phyloP scores from a whole-genome alignment of 2,797 vertebrate genomes.

The Brotogeris chrysoptera region DNA sequence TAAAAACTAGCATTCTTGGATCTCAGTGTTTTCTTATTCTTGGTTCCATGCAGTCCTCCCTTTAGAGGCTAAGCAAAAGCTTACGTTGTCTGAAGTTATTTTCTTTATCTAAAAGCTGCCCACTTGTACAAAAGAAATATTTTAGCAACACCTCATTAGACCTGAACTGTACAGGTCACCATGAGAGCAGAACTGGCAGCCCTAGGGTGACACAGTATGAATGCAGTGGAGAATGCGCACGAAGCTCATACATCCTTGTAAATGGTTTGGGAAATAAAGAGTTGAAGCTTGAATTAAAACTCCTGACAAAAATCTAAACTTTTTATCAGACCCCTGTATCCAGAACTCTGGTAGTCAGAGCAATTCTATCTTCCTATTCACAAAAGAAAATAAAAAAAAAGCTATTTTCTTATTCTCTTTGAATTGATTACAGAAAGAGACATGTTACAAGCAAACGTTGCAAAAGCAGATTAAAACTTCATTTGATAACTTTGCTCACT shows the following conservation, averaged over 20 bases:
- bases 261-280: background rate
- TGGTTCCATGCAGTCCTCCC: background rate
- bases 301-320: background rate
- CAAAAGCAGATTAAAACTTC: background rate
- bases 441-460: background rate
- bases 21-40: background rate
- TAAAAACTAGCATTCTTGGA: background rate
- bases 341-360: background rate
- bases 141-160: conserved; percentile 12
- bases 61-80: background rate
- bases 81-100: background rate
- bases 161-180: background rate
- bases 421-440: background rate
- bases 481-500: background rate
- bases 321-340: background rate
- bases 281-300: background rate
- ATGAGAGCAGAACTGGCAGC: background rate
- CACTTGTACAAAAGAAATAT: background rate
- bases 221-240: rapidly evolving
- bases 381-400: background rate
- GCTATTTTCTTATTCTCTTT: background rate
- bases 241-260: background rate
- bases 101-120: background rate
- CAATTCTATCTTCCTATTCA: background rate
- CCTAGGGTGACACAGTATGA: background rate